Evolutionary conservation across 2,113 vertebrate species (phyloP).

Genomic region (Xerus inauris): DNA sequence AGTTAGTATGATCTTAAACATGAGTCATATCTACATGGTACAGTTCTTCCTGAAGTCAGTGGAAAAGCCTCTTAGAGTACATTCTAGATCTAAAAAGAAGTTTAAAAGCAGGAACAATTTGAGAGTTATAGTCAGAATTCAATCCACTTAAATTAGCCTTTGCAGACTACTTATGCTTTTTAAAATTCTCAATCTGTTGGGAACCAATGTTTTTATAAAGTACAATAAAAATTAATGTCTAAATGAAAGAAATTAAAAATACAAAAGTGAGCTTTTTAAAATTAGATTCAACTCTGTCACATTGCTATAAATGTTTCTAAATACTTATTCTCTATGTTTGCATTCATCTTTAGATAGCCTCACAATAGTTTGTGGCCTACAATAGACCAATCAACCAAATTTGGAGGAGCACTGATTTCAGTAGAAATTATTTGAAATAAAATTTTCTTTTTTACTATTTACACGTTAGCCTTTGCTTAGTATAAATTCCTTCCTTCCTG

Average conservation of each 20-base stretch:
- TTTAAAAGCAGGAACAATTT: background rate
- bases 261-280: background rate
- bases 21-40: background rate
- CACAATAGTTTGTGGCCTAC: background rate
- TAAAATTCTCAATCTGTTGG: conserved; percentile 5
- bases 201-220: background rate
- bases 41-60: background rate
- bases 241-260: conserved; percentile 21
- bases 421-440: conserved; percentile 40
- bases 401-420: conserved; percentile 15
- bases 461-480: background rate
- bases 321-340: background rate
- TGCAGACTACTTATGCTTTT: background rate
- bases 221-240: conserved; percentile 49
- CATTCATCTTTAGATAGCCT: conserved; percentile 17
- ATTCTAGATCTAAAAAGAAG: background rate
- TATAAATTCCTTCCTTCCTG: background rate
- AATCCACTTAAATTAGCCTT: conserved; percentile 18
- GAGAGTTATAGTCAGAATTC: conserved; percentile 17
- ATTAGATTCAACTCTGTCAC: conserved; percentile 21
- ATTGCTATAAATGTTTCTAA: conserved; percentile 30
- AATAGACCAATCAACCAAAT: background rate
- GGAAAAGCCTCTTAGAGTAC: background rate
- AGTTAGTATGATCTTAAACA: conserved; percentile 50
- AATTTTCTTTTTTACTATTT: background rate